These are phyloP conservation scores for Rhyacophila brunnea DNA, from an alignment of 1,140 invertebrate genomes.

Conservation along the genomic window DNA sequence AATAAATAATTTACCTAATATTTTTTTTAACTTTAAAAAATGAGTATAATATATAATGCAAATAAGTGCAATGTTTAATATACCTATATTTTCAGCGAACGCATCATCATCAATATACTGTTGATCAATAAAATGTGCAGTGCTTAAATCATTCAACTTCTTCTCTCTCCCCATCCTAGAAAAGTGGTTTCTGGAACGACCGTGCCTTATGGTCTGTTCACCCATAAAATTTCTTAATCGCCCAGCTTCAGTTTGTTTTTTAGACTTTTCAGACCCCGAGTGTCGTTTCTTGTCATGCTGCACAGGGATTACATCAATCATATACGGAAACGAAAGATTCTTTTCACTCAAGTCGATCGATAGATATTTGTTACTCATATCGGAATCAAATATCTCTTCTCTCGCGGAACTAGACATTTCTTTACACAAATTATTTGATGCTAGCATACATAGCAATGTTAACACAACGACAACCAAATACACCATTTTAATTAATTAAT, in stretches of 20 bases:
- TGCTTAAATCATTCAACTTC: constrained; percentile 14
- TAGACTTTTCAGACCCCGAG: neutral
- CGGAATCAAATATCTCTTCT: neutral
- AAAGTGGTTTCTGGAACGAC: constrained; percentile 27
- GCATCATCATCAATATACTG: constrained; percentile 2
- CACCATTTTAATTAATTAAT: constrained; percentile 1
- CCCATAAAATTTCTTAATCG: constrained; percentile 15
- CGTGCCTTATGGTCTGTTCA: constrained; percentile 27
- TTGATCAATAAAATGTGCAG: constrained; percentile 6
- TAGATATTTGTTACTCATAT: neutral
- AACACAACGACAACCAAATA: neutral
- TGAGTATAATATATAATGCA: too few relatives aligned
- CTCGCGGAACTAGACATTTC: neutral
- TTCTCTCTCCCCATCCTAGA: constrained; percentile 26
- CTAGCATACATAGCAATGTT: neutral
- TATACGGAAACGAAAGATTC: too few relatives aligned
- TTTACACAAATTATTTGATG: neutral
- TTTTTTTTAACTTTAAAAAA: too few relatives aligned
- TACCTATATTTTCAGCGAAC: constrained; percentile 3
- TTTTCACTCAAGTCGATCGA: too few relatives aligned
- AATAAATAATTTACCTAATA: too few relatives aligned
- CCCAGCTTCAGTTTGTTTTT: neutral
- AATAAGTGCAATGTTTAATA: too few relatives aligned
- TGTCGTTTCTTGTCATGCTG: neutral
- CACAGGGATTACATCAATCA: neutral